Evolutionary conservation across 2,797 vertebrate species (phyloP), one percentile per base, ranked within the genome.

Genomic region (Sebastes vulpes): DNA sequence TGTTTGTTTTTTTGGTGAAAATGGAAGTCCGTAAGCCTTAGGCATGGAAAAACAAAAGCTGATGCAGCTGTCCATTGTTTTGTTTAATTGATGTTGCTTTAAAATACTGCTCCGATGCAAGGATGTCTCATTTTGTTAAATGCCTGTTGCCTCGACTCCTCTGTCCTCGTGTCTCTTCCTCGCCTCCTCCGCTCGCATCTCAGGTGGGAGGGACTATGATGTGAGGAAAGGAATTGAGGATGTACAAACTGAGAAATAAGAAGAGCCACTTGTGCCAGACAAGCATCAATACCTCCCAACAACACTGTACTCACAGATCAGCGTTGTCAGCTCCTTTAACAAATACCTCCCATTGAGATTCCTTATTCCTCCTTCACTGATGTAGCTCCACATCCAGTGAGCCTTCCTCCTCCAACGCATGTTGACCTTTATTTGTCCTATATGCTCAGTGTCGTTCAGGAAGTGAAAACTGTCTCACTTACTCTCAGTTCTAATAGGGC

Each of bases 401-500:
- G 2, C 6, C 35, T 14, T 31, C 25, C 53, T 57, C 54, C 42
- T 56, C 9, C 29, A n/a, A 6, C 0, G 3, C 6, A 26, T 66
- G 2, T 20, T 54, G 31, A 60, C 23, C 66, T 29, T 23, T 38
- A 48, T 65, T 18, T 25, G 50, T 20, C 65, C 20, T 46, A n/a
- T 20, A 28, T 82, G 71, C 42, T 78, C 73, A 14, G 52, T 64
- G 72, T 76, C 71, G 10, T 69, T 46, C 10, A 20, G 52, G 10
- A 28, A 28, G 66, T 42, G 8, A 5, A 4, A 42, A 14, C 9
- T 16, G 60, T 1, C 58, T 35, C 29, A 35, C 67, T n/a, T 18
- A 50, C 20, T 10, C 38, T 66, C 66, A 25, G 77, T 69, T 75
- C 67, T 46, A 48, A 72, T 65, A 65, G 75, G 68, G 71, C 58